phyloP scores from a whole-genome alignment of 1,140 invertebrate species.

The Nilaparvata lugens region DNA sequence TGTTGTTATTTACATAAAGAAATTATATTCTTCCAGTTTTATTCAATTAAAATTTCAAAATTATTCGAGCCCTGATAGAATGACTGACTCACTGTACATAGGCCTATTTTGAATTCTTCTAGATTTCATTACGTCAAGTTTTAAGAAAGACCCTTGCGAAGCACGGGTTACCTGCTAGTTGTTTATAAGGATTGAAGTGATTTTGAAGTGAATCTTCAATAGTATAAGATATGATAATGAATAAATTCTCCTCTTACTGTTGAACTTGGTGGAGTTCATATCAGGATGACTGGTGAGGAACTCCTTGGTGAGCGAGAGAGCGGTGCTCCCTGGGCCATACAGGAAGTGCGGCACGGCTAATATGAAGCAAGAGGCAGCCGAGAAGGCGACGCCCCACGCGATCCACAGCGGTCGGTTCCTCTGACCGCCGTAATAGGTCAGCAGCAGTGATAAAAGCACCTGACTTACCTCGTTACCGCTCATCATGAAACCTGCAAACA shows the following conservation, averaged over 20 bases:
- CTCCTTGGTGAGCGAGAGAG: conserved; percentile 38
- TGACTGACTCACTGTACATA: too few species aligned
- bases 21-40: too few species aligned
- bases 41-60: too few species aligned
- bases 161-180: too few species aligned
- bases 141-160: too few species aligned
- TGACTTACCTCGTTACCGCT: conserved; percentile 64
- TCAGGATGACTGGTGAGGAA: conserved; percentile 22
- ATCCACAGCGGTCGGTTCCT: conserved; percentile 53
- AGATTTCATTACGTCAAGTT: too few species aligned
- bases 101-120: too few species aligned
- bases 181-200: too few species aligned
- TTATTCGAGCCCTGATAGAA: too few species aligned
- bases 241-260: background rate
- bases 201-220: too few species aligned
- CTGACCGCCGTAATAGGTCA: conserved; percentile 50
- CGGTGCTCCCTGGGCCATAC: conserved; percentile 50
- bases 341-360: conserved; percentile 55
- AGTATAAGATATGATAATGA: background rate
- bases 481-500: conserved; percentile 49
- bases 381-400: conserved; percentile 49
- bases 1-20: too few species aligned
- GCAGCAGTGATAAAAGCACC: conserved; percentile 46
- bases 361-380: conserved; percentile 52
- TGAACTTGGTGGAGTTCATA: conserved; percentile 7